Evolutionary conservation across 2,888 invertebrate species (phyloP).

Genomic region (Sepiola atlantica): DNA sequence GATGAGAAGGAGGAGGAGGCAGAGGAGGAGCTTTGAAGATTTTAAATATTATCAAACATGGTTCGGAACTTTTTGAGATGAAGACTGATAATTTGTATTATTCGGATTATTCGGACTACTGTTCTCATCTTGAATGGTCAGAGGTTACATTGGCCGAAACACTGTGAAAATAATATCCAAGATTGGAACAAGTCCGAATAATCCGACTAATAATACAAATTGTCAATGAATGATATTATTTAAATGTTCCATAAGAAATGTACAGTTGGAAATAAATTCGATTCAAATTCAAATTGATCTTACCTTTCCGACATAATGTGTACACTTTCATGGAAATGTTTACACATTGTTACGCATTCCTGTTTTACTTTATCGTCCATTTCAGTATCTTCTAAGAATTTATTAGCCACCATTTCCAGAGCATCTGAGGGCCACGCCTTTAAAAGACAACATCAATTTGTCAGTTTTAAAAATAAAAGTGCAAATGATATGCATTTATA

Average conservation of each 20-base stretch:
- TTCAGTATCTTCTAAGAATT: slow-evolving; percentile 75
- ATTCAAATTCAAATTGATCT: slow-evolving; percentile 46
- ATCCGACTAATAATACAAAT: too few relatives aligned
- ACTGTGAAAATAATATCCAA: too few relatives aligned
- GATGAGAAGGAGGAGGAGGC: background rate
- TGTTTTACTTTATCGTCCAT: slow-evolving; percentile 64
- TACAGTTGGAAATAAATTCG: too few relatives aligned
- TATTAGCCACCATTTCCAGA: slow-evolving; percentile 75
- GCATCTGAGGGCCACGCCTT: slow-evolving; percentile 77
- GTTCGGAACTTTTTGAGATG: too few relatives aligned
- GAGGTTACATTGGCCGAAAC: too few relatives aligned
- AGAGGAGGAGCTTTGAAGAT: background rate
- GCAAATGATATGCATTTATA: background rate
- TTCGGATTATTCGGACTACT: too few relatives aligned
- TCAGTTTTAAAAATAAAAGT: background rate
- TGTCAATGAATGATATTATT: too few relatives aligned
- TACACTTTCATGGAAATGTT: slow-evolving; percentile 75
- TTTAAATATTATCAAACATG: too few relatives aligned
- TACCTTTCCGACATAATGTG: slow-evolving; percentile 70
- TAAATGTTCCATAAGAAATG: too few relatives aligned
- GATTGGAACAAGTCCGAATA: too few relatives aligned
- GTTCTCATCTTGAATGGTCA: too few relatives aligned
- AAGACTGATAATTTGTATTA: too few relatives aligned
- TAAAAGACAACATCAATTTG: slow-evolving; percentile 37
- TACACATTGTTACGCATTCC: slow-evolving; percentile 72